These are phyloP conservation scores for Melieria omissa DNA, from an alignment of 2,888 invertebrate species.

Conservation along the genomic window DNA sequence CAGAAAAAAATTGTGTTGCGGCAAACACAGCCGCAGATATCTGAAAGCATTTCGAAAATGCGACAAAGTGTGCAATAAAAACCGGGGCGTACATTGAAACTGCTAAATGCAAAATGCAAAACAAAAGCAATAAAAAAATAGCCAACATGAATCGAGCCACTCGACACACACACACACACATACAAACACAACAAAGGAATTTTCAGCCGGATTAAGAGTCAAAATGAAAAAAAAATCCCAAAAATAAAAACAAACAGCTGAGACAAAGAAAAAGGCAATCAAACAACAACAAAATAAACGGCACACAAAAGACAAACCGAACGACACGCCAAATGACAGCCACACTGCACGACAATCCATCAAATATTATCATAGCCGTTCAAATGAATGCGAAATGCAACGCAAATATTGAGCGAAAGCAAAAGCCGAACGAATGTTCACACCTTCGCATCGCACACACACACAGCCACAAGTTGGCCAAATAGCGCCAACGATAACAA, in stretches of 20 bases:
- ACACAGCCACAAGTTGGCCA: not conserved
- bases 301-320: not conserved
- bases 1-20: too few species aligned
- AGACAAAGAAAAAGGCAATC: not conserved
- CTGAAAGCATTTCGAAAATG: not conserved
- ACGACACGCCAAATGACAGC: not conserved
- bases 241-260: not conserved
- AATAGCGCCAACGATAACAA: not conserved
- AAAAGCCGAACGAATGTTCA: constrained; percentile 24
- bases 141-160: too few species aligned
- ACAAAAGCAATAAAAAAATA: not conserved
- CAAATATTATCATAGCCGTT: constrained; percentile 28
- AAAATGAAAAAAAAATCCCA: not conserved
- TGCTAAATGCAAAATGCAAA: not conserved
- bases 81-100: not conserved
- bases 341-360: constrained; percentile 12
- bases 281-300: not conserved
- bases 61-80: constrained; percentile 11
- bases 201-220: not conserved
- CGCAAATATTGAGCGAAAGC: constrained; percentile 25
- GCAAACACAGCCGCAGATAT: too few species aligned
- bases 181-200: not conserved
- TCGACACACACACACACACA: not conserved
- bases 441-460: constrained; percentile 7
- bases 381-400: constrained; percentile 25